These are phyloP conservation scores for Mesodorylaimus sp. DNA, from an alignment of 2,888 invertebrate species.

Conservation along the genomic window DNA sequence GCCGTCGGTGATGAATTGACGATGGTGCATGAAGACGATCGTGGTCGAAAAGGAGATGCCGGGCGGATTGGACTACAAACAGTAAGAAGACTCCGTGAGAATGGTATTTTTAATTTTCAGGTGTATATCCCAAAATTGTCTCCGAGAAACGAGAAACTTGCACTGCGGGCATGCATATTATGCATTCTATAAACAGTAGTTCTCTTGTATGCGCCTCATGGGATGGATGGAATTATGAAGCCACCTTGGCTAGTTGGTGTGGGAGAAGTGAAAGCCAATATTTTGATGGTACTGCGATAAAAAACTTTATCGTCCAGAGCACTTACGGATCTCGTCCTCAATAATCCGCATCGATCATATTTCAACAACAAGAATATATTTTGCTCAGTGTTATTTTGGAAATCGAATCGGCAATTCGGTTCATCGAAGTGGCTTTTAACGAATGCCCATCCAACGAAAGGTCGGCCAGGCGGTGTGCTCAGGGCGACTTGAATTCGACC, in stretches of 20 bases:
- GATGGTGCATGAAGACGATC: not conserved
- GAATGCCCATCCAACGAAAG: slow-evolving; percentile 2
- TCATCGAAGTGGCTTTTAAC: slow-evolving; percentile 6
- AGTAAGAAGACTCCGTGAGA: no score
- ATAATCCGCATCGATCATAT: not conserved
- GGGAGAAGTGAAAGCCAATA: not conserved
- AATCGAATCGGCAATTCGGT: not conserved
- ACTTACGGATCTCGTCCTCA: not conserved
- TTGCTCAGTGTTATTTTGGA: not conserved
- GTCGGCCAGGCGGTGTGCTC: not conserved
- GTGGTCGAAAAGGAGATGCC: not conserved
- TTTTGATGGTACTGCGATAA: not conserved
- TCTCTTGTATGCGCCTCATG: no score
- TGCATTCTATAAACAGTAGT: no score
- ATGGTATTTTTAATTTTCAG: no score
- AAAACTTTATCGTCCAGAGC: not conserved
- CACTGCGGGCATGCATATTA: no score
- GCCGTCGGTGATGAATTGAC: slow-evolving; percentile 7
- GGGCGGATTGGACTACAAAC: not conserved
- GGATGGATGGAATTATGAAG: no score
- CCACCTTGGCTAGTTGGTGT: no score
- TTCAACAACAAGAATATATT: not conserved
- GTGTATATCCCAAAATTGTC: no score
- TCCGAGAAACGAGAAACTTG: no score
- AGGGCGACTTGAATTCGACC: not conserved